Evolutionary conservation across 92 coral and sea anemone species (phyloP), one percentile per base, ranked within the genome.

Genomic region (Actinostola sp.): DNA sequence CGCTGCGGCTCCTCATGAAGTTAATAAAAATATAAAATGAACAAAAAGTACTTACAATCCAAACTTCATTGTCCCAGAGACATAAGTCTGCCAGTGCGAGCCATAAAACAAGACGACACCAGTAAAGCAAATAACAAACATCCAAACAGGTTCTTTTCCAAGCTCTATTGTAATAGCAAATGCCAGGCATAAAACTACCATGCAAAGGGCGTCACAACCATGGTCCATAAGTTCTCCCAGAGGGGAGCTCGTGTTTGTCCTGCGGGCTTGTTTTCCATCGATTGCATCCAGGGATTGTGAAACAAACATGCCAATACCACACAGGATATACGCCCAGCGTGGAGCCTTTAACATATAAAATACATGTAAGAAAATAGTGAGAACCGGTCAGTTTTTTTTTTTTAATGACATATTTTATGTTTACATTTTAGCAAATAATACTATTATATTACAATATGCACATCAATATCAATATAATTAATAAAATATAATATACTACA

Each of bases 201-300:
- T 82, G 20, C 94, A 88, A 39, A 91, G 48, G 1, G 98, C 86
- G 76, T 93, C 98, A 88, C 97, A 93, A 28, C 98, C 98, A 88
- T 93, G 98, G 80, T 93, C 98, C 20, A 93, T 84, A 25, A 93
- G 84, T 64, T 93, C 98, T 23, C 98, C 98, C 35, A 93, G 81
- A 16, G 98, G 98, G 8, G 98, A 93, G 36, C 83, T 89, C 53
- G 80, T 62, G 19, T 74, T 82, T 60, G 98, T 93, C 35, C 98
- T 86, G 0, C 98, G 98, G 0, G 98, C 98, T 70, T 93, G 98
- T 56, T 93, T 93, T 35, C 98, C 98, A 58, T 93, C 98, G 39
- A 91, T 79, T 26, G 98, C 98, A 81, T 93, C 98, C 45, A 93
- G 80, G 0, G 98, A 91, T 55, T 93, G 98, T 35, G 89, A 88